These are phyloP conservation scores for Marmota flaviventris DNA, from an alignment of 2,113 vertebrate species.

Conservation along the genomic window DNA sequence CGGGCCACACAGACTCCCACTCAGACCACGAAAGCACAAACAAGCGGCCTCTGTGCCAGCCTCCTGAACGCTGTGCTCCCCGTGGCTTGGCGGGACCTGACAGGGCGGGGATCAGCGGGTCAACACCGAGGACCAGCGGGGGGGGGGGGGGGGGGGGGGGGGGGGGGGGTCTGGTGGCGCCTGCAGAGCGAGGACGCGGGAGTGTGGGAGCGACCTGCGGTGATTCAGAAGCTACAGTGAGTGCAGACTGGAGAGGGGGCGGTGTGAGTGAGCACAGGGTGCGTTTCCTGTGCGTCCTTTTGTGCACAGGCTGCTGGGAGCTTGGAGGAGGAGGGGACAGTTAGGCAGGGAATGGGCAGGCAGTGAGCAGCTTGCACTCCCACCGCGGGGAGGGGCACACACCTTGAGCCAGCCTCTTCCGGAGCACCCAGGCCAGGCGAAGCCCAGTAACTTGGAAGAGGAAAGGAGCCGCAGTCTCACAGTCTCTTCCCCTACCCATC, in stretches of 20 bases:
- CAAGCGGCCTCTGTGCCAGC: background rate
- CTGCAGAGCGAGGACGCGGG: background rate
- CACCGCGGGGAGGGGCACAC: background rate
- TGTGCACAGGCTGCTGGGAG: background rate
- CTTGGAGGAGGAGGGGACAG: too few relatives aligned
- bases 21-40: background rate
- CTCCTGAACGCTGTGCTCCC: background rate
- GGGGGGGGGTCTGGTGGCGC: too few relatives aligned
- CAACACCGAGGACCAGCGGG: fast-evolving
- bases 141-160: background rate
- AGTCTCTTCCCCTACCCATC: background rate
- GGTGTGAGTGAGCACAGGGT: background rate
- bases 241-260: background rate
- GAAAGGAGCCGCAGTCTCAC: background rate
- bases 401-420: background rate
- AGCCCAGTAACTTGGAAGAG: background rate
- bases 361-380: background rate
- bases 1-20: background rate
- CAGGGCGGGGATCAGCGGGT: background rate
- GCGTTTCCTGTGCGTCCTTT: background rate
- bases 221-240: background rate
- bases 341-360: background rate
- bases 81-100: background rate
- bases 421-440: background rate
- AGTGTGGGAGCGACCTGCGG: background rate